Evolutionary conservation across 1,140 invertebrate genomes (phyloP).

Genomic region (Apis cerana): DNA sequence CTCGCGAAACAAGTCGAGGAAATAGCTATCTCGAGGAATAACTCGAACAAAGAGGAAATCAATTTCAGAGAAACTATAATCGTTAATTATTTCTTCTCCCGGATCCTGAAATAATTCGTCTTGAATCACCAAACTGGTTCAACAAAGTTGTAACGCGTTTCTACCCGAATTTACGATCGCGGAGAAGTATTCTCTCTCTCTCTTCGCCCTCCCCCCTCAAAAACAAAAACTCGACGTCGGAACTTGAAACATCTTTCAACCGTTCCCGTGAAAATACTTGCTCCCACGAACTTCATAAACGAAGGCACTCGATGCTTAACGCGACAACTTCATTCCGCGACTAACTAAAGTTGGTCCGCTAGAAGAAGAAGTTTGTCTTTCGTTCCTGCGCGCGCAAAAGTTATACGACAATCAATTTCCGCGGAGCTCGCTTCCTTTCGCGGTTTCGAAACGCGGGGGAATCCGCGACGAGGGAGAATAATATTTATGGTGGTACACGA

Average conservation of each 20-base stretch:
- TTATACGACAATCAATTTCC: constrained; percentile 60
- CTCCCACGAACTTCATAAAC: background rate
- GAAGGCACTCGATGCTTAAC: no score
- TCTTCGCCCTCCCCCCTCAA: no score
- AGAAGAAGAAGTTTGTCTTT: constrained; percentile 19
- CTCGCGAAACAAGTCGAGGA: constrained; percentile 8
- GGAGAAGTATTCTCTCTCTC: background rate
- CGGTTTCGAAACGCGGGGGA: constrained; percentile 23
- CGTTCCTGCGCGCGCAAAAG: constrained; percentile 28
- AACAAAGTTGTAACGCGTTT: background rate
- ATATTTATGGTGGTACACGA: constrained; percentile 69
- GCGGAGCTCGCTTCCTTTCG: constrained; percentile 32
- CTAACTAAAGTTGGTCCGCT: background rate
- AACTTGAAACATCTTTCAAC: background rate
- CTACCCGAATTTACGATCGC: background rate
- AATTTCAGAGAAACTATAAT: background rate
- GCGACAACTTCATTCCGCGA: background rate
- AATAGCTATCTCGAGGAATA: constrained; percentile 24
- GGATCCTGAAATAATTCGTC: background rate
- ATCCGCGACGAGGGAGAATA: constrained; percentile 35
- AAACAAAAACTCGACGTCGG: background rate
- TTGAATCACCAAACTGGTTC: background rate
- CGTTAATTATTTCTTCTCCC: background rate
- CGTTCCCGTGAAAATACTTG: background rate
- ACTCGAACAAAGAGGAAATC: background rate